Base-by-base conservation (phyloP, 1,140 invertebrate species). In the Batillaria attramentaria region DNA sequence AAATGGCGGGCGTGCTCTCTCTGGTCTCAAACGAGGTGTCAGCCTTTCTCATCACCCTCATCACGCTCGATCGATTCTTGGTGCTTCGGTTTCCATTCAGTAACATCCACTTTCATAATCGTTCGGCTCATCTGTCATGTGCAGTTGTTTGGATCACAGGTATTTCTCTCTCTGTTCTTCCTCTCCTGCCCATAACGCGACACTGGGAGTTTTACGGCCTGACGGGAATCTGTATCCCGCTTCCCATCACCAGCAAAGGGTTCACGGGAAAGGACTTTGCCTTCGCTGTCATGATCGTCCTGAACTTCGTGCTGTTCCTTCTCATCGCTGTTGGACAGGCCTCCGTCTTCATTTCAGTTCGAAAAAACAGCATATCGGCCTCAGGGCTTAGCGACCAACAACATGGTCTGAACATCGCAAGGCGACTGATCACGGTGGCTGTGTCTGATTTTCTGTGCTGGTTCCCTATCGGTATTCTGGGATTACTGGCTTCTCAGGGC, bases 241-340 rank as follows among this genome's bases (percentile, higher is more conserved):
- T 72, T 20, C 69, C 69, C 16, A n/a, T 46, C 16, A 3, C 69
- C 13, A 41, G 69, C n/a, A 46, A 43, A n/a, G 39, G 37, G 16
- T 72, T 72, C 43, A 10, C 31, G 18, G 69, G 69, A 10, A 8
- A 31, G 6, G 28, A n/a, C 39, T 72, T 20, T 31, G 39, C 69
- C 20, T 72, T 72, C 41, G 39, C 31, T 28, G 39, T 72, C 42
- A 72, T 72, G 39, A 72, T 72, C 20, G 69, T 72, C n/a, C 39
- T 72, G 31, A 72, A 72, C 69, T 72, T 41, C 35, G 42, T 43
- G 13, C 69, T 72, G 10, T 72, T 72, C n/a, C 3, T 72, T 6
- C 42, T 72, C n/a, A 72, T 72, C 28, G 78, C 76, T 70, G 35
- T 68, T 10, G 83, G 84, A 6, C 84, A 86, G 68, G 18, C 77